phyloP scores from a whole-genome alignment of 2,888 invertebrate species.

The Choreutis nemorana region DNA sequence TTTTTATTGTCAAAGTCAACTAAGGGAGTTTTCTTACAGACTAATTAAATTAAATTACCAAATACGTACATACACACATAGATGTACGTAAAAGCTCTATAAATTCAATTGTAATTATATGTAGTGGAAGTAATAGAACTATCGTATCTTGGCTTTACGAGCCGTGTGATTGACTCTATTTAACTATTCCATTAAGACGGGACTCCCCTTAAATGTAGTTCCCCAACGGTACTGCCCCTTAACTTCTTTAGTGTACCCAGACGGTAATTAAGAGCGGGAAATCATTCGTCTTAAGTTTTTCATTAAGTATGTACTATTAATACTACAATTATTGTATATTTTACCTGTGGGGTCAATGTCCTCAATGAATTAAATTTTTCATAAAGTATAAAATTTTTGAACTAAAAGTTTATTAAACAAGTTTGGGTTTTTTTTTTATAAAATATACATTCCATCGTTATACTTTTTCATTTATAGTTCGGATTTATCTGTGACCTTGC shows the following conservation, averaged over 20 bases:
- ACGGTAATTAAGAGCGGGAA: slow-evolving; percentile 2
- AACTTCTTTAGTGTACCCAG: slow-evolving; percentile 20
- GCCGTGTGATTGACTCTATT: slow-evolving; percentile 36
- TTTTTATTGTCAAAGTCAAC: slow-evolving; percentile 1
- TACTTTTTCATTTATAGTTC: no score
- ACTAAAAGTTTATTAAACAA: no score
- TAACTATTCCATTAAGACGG: slow-evolving; percentile 22
- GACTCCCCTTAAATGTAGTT: slow-evolving; percentile 19
- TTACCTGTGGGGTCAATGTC: no score
- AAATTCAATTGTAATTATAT: slow-evolving; percentile 61
- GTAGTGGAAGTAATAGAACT: slow-evolving; percentile 60
- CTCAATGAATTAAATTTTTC: no score
- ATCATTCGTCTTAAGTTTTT: not conserved
- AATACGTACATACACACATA: no score
- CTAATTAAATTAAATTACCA: slow-evolving; percentile 8
- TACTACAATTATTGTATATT: no score
- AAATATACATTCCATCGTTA: no score
- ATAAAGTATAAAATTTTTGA: no score
- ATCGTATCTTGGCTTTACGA: slow-evolving; percentile 25
- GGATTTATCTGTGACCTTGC: no score
- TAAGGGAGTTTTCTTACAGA: slow-evolving; percentile 3
- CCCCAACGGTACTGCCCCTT: slow-evolving; percentile 2
- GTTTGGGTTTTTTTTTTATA: no score
- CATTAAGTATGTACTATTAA: no score
- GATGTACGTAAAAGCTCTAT: no score